Conservation (phyloP, 2,797 vertebrate species). For the Anolis apletophallus region DNA sequence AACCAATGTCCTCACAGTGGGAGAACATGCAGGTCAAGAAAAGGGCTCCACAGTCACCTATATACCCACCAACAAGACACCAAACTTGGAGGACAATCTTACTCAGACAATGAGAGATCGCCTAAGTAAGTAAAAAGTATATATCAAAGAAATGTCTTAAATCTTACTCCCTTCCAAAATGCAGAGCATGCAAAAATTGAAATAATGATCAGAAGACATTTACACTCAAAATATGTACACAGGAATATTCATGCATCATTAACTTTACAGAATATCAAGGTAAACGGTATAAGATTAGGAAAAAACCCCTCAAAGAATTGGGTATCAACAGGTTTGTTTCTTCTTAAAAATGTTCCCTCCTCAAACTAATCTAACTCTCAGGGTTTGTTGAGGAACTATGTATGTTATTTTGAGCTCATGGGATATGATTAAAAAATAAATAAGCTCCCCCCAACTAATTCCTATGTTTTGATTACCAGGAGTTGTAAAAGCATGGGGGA, state of each 20-base stretch:
- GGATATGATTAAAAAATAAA: neutral
- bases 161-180: no score
- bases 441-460: neutral
- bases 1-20: no score
- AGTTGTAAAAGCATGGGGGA: slow-evolving; percentile 1
- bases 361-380: neutral
- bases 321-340: slow-evolving; percentile 1
- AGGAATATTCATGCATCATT: neutral
- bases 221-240: neutral
- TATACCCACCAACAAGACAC: no score
- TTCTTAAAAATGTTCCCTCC: neutral
- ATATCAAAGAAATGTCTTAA: neutral
- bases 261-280: no score
- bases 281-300: neutral
- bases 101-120: no score
- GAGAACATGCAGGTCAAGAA: no score
- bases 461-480: neutral
- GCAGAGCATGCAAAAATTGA: no score
- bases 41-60: no score
- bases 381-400: neutral
- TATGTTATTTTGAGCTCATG: neutral
- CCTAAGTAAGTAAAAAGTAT: no score
- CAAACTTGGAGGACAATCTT: no score
- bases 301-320: neutral
- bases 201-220: neutral